These are phyloP conservation scores for Leiothrix lutea DNA, from an alignment of 2,113 vertebrate species.

Conservation along the genomic window DNA sequence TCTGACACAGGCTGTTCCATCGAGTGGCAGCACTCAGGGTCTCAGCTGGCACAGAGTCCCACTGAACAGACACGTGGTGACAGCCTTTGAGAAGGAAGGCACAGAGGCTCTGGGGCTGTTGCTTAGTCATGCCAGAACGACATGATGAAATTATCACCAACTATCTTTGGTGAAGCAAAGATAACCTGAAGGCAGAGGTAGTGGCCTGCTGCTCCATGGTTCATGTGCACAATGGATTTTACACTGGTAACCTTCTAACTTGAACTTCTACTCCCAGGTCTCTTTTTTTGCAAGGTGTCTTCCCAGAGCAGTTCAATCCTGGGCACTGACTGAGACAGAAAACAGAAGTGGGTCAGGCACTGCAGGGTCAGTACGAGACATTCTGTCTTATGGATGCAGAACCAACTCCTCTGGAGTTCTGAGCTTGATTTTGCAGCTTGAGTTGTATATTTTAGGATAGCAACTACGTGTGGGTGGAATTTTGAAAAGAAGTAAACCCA, in stretches of 20 bases:
- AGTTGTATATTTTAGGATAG: background rate
- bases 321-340: background rate
- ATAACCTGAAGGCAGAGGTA: background rate
- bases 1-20: constrained; percentile 54
- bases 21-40: accelerated
- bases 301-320: background rate
- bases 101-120: background rate
- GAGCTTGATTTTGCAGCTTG: background rate
- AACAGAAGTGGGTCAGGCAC: background rate
- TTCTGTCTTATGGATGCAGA: background rate
- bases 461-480: background rate
- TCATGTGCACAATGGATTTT: background rate
- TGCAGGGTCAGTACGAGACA: background rate
- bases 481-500: background rate
- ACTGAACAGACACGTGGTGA: background rate
- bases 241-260: background rate
- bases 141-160: background rate
- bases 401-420: background rate
- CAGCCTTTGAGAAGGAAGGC: background rate
- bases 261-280: background rate
- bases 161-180: background rate
- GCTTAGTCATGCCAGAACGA: background rate
- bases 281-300: background rate
- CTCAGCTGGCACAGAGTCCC: background rate
- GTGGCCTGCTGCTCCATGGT: background rate